Evolutionary conservation across 2,888 invertebrate genomes (phyloP).

Genomic region (Heliconius charithonia): DNA sequence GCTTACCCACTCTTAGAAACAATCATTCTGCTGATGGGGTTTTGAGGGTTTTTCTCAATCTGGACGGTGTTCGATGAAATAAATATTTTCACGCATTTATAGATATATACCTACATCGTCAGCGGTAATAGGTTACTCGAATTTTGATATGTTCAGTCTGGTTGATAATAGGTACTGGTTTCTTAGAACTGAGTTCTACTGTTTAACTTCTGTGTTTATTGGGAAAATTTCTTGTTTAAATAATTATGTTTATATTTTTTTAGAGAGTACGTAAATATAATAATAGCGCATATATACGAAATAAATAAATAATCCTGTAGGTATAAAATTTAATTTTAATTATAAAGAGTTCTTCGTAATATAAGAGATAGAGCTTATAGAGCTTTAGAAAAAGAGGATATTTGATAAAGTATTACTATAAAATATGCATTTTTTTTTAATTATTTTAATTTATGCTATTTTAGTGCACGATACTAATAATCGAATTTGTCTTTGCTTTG

Average conservation of each 20-base stretch:
- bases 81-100: slow-evolving; percentile 49
- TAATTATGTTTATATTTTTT: neutral
- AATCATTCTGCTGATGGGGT: slow-evolving; percentile 19
- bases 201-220: slow-evolving; percentile 1
- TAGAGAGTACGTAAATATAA: too few relatives aligned
- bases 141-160: slow-evolving; percentile 42
- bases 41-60: slow-evolving; percentile 39
- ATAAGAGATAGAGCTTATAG: too few relatives aligned
- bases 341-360: neutral
- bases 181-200: slow-evolving; percentile 32
- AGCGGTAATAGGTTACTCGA: slow-evolving; percentile 48
- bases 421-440: too few relatives aligned
- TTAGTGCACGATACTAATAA: too few relatives aligned
- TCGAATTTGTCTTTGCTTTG: too few relatives aligned
- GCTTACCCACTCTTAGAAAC: slow-evolving; percentile 30
- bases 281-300: too few relatives aligned
- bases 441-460: too few relatives aligned
- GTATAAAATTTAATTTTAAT: neutral
- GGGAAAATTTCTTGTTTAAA: neutral
- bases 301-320: too few relatives aligned
- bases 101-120: slow-evolving; percentile 48
- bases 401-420: too few relatives aligned
- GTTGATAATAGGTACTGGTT: slow-evolving; percentile 30
- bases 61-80: slow-evolving; percentile 39
- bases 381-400: neutral